Base-by-base conservation (phyloP, 2,113 vertebrate species). In the Clinocottus analis region DNA sequence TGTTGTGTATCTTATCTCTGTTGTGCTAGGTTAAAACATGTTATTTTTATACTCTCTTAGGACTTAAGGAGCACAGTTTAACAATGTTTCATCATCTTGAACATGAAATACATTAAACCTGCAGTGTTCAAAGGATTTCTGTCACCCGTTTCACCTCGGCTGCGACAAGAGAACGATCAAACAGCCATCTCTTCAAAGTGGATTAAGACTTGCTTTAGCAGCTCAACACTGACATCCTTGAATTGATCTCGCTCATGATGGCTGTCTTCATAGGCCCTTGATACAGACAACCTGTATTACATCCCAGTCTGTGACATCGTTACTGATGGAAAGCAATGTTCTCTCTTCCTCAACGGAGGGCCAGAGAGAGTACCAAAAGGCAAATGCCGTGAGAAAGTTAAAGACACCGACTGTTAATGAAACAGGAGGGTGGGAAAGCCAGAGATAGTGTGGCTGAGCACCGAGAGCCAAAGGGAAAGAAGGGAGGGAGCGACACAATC, bases 251-350 rank as follows among this genome's bases (percentile, higher is more conserved):
- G 29, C 16, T 69, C 27, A 68, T 55, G 31, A 64, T 37, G 39
- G n/a, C 66, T 63, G 63, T 72, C 58, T 31, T 76, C 37, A 60
- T 25, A 14, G 39, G 39, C 37, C 41, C 23, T 59, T 72, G 66
- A 78, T 69, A 41, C 51, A 79, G 79, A 70, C 27, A 64, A 43
- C 37, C 13, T 78, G 19, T 33, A 68, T 59, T 25, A 51, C 14
- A 62, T 53, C 12, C 35, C 23, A 21, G 19, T 33, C 0, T 79
- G 66, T 33, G 35, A 63, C 45, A 39, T 19, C 13, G 1, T 19
- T 55, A 45, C 53, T 49, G 35, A 75, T 43, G 21, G 33, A 0
- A 0, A 43, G 10, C 37, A 45, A 61, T 25, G 11, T 75, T 71
- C 59, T 53, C 69, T 72, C 60, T 43, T 70, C 53, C 23, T 35